Base-by-base conservation (phyloP, 2,888 invertebrate species). In the Callimorpha dominula region DNA sequence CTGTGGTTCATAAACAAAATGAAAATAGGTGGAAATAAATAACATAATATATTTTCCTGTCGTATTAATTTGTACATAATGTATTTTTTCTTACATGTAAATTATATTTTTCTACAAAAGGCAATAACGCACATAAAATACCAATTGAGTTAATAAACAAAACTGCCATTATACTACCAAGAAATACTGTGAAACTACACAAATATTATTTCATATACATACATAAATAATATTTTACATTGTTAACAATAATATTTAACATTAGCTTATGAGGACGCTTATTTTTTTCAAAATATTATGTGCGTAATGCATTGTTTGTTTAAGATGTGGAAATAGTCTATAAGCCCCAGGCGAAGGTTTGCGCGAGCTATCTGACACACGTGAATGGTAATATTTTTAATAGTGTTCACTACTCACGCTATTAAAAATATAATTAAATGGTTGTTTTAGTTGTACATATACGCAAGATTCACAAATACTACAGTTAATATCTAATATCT, bases 41-140 rank as follows among this genome's bases (percentile, higher is more conserved):
- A 95, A 95, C 94, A 93, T 93, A 92, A 92, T 93, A 94, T 93
- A 93, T 90, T 93, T 93, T 91, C 91, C 93, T 89, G 92, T 94
- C 92, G 90, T 93, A 94, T 94, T 94, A 92, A 93, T 95, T 95
- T 95, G 95, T 95, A 95, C 95, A 95, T 93, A 94, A 91, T 88
- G 91, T 92, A 90, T 90, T 89, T 90, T 82, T 91, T 90, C 92
- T 81, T 91, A 90, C 85, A 89, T 85, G 87, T 89, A 88, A 90
- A 91, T 90, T 89, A 91, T 86, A 60, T 65, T 88, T 85, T 86
- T 90, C 89, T 89, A 88, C 88, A 90, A 92, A 91, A 91, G 88
- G 91, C 91, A 92, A 93, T 92, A 93, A 93, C 90, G 89, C 91
- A 90, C 88, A 87, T 91, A 89, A 89, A 89, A 91, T 91, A 90